These are phyloP conservation scores for Drosophila seclusa DNA, from an alignment of 2,888 invertebrate genomes.

Conservation along the genomic window DNA sequence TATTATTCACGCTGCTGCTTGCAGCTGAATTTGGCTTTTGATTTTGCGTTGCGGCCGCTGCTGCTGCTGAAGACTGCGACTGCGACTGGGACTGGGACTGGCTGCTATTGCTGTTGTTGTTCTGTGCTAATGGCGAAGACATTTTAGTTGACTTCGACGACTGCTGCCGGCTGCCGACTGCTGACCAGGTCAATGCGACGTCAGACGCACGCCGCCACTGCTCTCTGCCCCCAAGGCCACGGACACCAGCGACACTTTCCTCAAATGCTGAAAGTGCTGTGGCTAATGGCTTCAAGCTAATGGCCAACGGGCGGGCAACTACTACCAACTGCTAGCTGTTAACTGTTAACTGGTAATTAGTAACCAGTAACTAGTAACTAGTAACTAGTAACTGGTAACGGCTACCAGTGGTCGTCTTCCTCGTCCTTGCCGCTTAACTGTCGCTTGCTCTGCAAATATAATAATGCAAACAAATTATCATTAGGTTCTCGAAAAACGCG, in stretches of 20 bases:
- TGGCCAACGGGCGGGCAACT: background rate
- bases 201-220: slow-evolving; percentile 29
- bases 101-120: slow-evolving; percentile 70
- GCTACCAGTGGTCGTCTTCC: slow-evolving; percentile 6
- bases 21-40: slow-evolving; percentile 67
- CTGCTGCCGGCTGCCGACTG: slow-evolving; percentile 24
- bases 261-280: slow-evolving; percentile 7
- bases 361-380: background rate
- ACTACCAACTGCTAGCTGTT: background rate
- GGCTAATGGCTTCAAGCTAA: background rate
- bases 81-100: slow-evolving; percentile 42
- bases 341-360: background rate
- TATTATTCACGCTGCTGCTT: slow-evolving; percentile 62
- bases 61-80: slow-evolving; percentile 44
- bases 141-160: slow-evolving; percentile 50
- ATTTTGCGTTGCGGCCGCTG: slow-evolving; percentile 63
- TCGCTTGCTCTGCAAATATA: slow-evolving; percentile 22
- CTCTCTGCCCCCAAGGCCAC: slow-evolving; percentile 20
- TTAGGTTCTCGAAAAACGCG: background rate
- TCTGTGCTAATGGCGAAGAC: slow-evolving; percentile 76
- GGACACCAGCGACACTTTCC: slow-evolving; percentile 24
- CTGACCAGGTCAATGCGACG: slow-evolving; percentile 36
- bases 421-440: slow-evolving; percentile 1
- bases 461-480: slow-evolving; percentile 7
- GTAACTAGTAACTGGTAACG: slow-evolving; percentile 1